Base-by-base conservation (phyloP, 1,140 invertebrate genomes). In the Phortica variegata region DNA sequence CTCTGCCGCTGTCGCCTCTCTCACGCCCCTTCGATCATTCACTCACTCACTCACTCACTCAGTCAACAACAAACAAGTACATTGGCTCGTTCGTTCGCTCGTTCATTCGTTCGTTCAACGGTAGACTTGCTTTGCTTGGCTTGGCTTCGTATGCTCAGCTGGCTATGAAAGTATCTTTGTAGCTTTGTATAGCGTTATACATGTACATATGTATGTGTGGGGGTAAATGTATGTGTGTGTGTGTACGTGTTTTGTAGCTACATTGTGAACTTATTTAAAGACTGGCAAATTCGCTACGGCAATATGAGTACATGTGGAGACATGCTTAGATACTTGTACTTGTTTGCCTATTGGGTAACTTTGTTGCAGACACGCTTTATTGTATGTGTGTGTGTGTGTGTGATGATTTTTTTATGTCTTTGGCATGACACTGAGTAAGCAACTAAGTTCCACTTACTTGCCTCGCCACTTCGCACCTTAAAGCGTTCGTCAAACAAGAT, bases 191-290 rank as follows among this genome's bases (percentile, higher is more conserved):
- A 31, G 38, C 58, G 60, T 61, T 54, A 51, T 54, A 52, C 48
- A 46, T 51, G 12, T 31, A 31, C 12, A 8, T 31, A 31, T 12
- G 7, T n/a, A n/a, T 21, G 19, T 26, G 39, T 29, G 36, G 38
- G 58, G 60, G 56, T 54, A 51, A 54, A 52, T 43, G 42, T 51
- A 31, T 31, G 12, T 31, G 7, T 31, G 12, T 12, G 7, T n/a
- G n/a, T n/a, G n/a, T n/a, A n/a, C n/a, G n/a, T n/a, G n/a, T 8
- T 12, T 31, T 31, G 29, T 31, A 31, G 61, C 50, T 23, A 54
- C 57, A 49, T 43, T 53, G 60, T 60, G 54, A 61, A 65, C 52
- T 52, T 65, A 65, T 66, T 66, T 58, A 54, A 55, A 55, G 60
- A 48, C 42, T 15, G 13, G 18, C 10, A 26, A 19, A 20, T 10